phyloP scores from a whole-genome alignment of 2,888 invertebrate genomes.

The Parelbella ahira region DNA sequence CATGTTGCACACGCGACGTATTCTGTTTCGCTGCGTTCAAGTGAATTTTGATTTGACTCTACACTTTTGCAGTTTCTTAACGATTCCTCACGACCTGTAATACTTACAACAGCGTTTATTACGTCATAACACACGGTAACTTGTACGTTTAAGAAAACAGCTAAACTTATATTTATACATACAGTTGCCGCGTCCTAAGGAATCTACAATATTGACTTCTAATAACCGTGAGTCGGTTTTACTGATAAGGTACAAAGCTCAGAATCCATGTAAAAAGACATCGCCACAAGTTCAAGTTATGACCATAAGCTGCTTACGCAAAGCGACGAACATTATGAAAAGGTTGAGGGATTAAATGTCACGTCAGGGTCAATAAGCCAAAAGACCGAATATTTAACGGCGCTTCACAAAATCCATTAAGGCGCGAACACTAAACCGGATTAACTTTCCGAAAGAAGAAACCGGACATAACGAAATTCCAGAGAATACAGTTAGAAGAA shows the following conservation, averaged over 20 bases:
- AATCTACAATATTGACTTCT: no score
- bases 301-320: conserved; percentile 1
- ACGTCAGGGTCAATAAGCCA: conserved; percentile 2
- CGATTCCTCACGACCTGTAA: background rate
- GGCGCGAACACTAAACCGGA: background rate
- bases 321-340: background rate
- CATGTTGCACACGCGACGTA: background rate
- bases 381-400: background rate
- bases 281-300: background rate
- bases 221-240: background rate
- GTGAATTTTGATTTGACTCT: background rate
- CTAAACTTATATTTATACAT: no score
- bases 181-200: no score
- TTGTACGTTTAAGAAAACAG: no score
- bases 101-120: no score
- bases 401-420: conserved; percentile 8
- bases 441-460: conserved; percentile 3
- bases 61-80: background rate
- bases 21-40: conserved; percentile 2
- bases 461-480: conserved; percentile 2
- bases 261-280: no score
- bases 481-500: conserved; percentile 1
- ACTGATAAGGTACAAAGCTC: background rate
- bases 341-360: conserved; percentile 5
- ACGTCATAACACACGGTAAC: no score